phyloP scores from a whole-genome alignment of 1,140 invertebrate genomes.

The Chrysomallon squamiferum region DNA sequence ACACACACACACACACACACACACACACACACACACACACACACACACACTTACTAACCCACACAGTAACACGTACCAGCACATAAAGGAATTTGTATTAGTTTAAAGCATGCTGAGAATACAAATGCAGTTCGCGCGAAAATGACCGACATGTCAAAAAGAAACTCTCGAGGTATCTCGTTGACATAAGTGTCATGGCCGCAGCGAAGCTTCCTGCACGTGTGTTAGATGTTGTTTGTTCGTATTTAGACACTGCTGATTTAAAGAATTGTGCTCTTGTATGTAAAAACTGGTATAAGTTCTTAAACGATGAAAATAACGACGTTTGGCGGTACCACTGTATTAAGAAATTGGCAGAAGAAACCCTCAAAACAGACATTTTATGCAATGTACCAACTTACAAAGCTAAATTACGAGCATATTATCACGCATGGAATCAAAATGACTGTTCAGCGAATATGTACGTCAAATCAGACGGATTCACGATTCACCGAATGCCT shows the following conservation, averaged over 20 bases:
- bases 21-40: too few relatives aligned
- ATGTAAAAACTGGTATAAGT: slow-evolving; percentile 91
- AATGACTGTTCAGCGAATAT: slow-evolving; percentile 96
- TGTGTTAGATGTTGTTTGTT: slow-evolving; percentile 93
- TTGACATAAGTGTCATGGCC: slow-evolving; percentile 34
- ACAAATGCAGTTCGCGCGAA: too few relatives aligned
- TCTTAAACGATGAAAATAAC: slow-evolving; percentile 92
- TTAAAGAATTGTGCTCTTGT: slow-evolving; percentile 88
- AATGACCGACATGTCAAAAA: too few relatives aligned
- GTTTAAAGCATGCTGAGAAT: too few relatives aligned
- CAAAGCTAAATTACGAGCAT: slow-evolving; percentile 93
- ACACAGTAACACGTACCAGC: too few relatives aligned
- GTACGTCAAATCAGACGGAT: slow-evolving; percentile 96
- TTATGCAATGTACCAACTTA: slow-evolving; percentile 87
- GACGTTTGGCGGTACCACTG: slow-evolving; percentile 95
- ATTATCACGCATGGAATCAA: slow-evolving; percentile 96
- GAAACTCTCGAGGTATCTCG: too few relatives aligned
- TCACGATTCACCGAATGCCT: slow-evolving; percentile 96
- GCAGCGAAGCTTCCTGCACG: slow-evolving; percentile 71
- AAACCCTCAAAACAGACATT: slow-evolving; percentile 91
- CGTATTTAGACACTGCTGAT: slow-evolving; percentile 87
- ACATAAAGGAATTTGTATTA: too few relatives aligned
- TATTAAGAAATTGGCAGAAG: slow-evolving; percentile 84
- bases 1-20: too few relatives aligned
- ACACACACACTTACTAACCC: too few relatives aligned